Evolutionary conservation across 1,140 invertebrate species (phyloP).

Genomic region (Vanessa atalanta): DNA sequence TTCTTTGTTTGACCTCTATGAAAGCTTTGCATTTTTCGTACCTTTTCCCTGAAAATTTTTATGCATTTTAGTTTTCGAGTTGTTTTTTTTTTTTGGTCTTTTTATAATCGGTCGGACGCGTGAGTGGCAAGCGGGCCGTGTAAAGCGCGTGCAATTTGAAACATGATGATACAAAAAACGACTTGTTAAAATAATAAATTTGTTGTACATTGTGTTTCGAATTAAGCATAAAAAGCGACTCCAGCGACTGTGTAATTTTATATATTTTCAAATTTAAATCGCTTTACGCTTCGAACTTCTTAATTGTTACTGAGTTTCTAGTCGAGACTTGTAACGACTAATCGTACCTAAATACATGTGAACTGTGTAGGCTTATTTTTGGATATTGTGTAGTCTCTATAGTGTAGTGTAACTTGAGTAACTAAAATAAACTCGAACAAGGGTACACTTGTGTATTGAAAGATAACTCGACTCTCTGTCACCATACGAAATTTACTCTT

Average conservation of each 20-base stretch:
- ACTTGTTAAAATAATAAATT: conserved; percentile 14
- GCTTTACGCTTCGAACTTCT: not conserved
- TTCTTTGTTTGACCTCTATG: not conserved
- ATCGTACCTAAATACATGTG: too few relatives aligned
- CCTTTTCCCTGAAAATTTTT: conserved; percentile 2
- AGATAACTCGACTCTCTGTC: too few relatives aligned
- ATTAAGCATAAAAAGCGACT: not conserved
- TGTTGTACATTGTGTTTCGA: conserved; percentile 10
- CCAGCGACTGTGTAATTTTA: not conserved
- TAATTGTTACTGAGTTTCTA: not conserved
- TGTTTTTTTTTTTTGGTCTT: conserved; percentile 9
- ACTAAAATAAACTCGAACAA: too few relatives aligned
- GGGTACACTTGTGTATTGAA: too few relatives aligned
- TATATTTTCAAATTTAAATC: conserved; percentile 5
- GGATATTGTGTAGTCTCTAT: too few relatives aligned
- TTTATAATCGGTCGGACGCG: conserved; percentile 11
- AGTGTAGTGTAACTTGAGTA: too few relatives aligned
- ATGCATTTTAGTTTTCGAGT: conserved; percentile 11
- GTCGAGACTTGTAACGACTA: too few relatives aligned
- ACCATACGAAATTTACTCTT: too few relatives aligned
- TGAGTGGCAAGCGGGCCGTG: conserved; percentile 19
- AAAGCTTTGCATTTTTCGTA: conserved; percentile 2
- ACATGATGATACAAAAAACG: conserved; percentile 12
- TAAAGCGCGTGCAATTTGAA: conserved; percentile 11
- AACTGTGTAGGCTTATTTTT: too few relatives aligned